Evolutionary conservation across 2,113 vertebrate species (phyloP), one percentile per base, ranked within the genome.

Genomic region (Periophthalmus modestus): DNA sequence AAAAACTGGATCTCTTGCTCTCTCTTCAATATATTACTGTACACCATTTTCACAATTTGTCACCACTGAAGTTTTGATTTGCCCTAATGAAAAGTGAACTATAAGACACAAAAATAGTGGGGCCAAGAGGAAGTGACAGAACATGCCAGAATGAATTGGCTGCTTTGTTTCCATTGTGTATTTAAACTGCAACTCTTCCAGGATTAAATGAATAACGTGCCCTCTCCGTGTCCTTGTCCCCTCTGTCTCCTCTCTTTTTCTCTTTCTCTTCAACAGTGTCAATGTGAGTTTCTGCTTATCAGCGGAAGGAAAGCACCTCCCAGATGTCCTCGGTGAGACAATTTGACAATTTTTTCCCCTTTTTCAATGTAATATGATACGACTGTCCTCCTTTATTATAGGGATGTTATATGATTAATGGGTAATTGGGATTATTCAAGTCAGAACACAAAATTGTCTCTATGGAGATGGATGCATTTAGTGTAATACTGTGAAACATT

Each of bases 241-340:
- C 19, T 52, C 18, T 92, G 84, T 78, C 73, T 43, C 7, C 39
- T 10, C 10, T 43, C 7, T 55, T 1, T 52, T 52, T 19, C 18
- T 39, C 66, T 82, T 86, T 69, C 19, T 92, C 85, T 78, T 73
- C 85, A 82, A 81, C 91, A 97, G 96, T 77, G 95, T 97, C 93
- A 97, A 96, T 90, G 91, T 97, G 77, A 97, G 95, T 89, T 97
- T 95, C 92, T 97, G 96, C 86, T 91, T 97, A 85, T 95, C 94
- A 43, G 95, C 95, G 65, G 95, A 95, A 72, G 96, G 96, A 85
- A 96, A 95, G 75, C 95, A 96, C 11, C 94, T 97, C 72, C 95
- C 95, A 54, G 89, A 88, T 73, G 65, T 89, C 54, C 92, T 97
- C 52, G 95, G 96, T 97, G 86, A 97, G 94, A 73, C 82, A 86